Conservation (phyloP, 2,797 vertebrate genomes). For the Hipposideros larvatus region DNA sequence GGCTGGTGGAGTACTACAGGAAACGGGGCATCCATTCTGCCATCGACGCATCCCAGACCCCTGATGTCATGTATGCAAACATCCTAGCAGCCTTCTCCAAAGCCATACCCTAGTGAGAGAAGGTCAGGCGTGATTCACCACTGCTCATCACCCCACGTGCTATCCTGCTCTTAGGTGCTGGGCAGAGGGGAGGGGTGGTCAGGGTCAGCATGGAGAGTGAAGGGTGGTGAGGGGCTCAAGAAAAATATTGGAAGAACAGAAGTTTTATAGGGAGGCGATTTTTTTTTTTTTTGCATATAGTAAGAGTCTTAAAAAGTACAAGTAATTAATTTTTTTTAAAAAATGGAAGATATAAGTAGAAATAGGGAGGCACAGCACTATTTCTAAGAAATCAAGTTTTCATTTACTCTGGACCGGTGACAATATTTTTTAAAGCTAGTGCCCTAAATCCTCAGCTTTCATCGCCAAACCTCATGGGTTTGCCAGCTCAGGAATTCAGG, state of each 20-base stretch:
- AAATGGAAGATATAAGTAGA: conserved; percentile 23
- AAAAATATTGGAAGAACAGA: conserved; percentile 57
- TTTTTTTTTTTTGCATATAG: background rate
- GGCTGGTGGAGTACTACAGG: conserved; percentile 95
- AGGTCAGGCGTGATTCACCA: conserved; percentile 85
- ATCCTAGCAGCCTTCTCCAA: conserved; percentile 97
- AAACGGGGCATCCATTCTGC: conserved; percentile 90
- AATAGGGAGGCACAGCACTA: conserved; percentile 43
- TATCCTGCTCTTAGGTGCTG: conserved; percentile 82
- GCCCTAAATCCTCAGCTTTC: conserved; percentile 61
- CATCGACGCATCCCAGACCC: conserved; percentile 93
- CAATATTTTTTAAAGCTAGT: conserved; percentile 61
- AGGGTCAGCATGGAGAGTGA: conserved; percentile 66
- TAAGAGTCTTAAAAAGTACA: conserved; percentile 44
- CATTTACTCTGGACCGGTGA: conserved; percentile 51
- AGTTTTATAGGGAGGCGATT: background rate
- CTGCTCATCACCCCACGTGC: conserved; percentile 80
- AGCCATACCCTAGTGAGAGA: conserved; percentile 90
- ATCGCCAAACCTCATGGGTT: conserved; percentile 56
- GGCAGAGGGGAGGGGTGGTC: conserved; percentile 73
- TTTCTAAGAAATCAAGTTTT: conserved; percentile 58
- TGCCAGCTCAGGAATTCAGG: background rate
- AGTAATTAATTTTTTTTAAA: background rate
- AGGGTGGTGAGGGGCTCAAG: conserved; percentile 2
- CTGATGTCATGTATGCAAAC: conserved; percentile 95